Percentiles rank a stretch among this genome's conserved stretches.
Conservation (phyloP, 2,113 vertebrate genomes). For the Zosterops pallidus region DNA sequence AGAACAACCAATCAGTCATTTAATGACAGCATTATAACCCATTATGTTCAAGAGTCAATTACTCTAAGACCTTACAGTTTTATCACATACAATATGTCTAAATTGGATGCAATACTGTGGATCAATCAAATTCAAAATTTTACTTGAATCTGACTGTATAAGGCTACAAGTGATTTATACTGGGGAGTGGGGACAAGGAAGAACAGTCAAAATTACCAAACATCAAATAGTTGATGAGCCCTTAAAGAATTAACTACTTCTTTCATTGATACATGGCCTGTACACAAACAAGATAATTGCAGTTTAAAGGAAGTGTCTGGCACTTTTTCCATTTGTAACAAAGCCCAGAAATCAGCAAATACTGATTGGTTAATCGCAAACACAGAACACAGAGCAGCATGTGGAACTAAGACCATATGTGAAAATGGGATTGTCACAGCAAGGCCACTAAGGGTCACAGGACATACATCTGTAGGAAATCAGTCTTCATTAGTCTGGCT, state of each 20-base stretch:
- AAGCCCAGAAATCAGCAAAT: constrained; percentile 49
- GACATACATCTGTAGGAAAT: constrained; percentile 47
- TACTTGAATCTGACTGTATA: constrained; percentile 7
- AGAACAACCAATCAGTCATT: constrained; percentile 60
- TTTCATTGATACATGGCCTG: not conserved
- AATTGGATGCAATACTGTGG: constrained; percentile 48
- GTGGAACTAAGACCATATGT: constrained; percentile 37
- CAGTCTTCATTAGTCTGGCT: not conserved
- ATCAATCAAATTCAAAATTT: constrained; percentile 63
- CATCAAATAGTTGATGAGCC: not conserved
- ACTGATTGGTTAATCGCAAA: constrained; percentile 38
- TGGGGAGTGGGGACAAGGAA: not conserved
- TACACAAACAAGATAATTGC: constrained; percentile 46
- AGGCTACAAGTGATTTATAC: not conserved
- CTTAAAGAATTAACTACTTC: constrained; percentile 42
- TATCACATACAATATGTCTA: constrained; percentile 63
- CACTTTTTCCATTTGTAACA: constrained; percentile 43
- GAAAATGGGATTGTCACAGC: constrained; percentile 40
- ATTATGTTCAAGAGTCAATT: constrained; percentile 70
- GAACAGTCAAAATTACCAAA: constrained; percentile 21
- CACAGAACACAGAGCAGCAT: constrained; percentile 22
- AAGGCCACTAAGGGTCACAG: constrained; percentile 28
- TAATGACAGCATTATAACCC: constrained; percentile 65
- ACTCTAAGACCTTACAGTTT: constrained; percentile 57
- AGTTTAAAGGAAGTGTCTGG: constrained; percentile 43